Conservation (phyloP, 2,797 vertebrate genomes). For the Oryzias sinensis region DNA sequence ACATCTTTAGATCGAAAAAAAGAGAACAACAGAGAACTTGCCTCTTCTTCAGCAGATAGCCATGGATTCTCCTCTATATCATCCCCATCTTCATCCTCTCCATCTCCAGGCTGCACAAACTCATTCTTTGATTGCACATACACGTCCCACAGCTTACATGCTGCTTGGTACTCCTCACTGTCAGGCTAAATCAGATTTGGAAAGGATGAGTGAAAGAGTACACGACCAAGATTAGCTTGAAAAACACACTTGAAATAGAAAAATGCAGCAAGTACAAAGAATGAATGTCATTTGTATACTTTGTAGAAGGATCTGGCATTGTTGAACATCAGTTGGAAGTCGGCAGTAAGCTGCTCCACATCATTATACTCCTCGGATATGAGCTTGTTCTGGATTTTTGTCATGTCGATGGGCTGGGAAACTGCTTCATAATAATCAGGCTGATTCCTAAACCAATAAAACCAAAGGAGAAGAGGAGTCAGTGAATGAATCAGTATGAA, state of each 20-base stretch:
- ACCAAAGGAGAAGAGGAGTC: too few species aligned
- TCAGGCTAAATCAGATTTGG: conserved; percentile 75
- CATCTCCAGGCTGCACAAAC: conserved; percentile 91
- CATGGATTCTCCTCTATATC: conserved; percentile 86
- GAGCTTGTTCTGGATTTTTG: conserved; percentile 97
- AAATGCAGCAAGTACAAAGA: too few species aligned
- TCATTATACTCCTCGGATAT: conserved; percentile 97
- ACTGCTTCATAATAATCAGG: conserved; percentile 98
- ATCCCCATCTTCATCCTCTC: conserved; percentile 90
- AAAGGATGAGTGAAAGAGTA: not conserved
- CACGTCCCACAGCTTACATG: conserved; percentile 91
- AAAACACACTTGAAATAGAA: too few species aligned
- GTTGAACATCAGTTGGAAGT: conserved; percentile 95
- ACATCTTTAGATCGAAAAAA: not conserved
- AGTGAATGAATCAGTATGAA: too few species aligned
- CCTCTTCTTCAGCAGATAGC: conserved; percentile 86
- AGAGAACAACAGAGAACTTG: conserved; percentile 7
- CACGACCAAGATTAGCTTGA: not conserved
- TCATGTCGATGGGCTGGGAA: conserved; percentile 96
- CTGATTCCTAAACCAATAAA: conserved; percentile 78
- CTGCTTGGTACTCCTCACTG: conserved; percentile 91
- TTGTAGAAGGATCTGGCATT: too few species aligned
- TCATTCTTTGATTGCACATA: conserved; percentile 92
- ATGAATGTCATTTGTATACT: too few species aligned
- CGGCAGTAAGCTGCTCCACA: conserved; percentile 89